phyloP scores from a whole-genome alignment of 1,140 invertebrate species.

The Popillia japonica region DNA sequence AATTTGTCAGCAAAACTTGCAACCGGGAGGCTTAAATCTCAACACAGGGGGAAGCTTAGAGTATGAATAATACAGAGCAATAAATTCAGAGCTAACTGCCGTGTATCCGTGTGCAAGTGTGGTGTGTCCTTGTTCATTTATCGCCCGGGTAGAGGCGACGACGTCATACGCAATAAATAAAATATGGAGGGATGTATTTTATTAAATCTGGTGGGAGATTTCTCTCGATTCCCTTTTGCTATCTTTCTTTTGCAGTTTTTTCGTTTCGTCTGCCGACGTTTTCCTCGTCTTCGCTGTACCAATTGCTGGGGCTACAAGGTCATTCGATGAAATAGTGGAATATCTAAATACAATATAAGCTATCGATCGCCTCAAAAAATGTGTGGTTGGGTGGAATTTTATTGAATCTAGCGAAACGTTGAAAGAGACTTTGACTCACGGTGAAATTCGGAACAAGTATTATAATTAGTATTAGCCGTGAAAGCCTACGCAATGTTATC shows the following conservation, averaged over 20 bases:
- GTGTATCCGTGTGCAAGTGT: not conserved
- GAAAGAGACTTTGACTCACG: too few relatives aligned
- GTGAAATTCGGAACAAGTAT: too few relatives aligned
- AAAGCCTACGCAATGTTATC: too few relatives aligned
- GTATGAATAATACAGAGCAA: slow-evolving; percentile 39
- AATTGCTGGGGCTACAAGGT: too few relatives aligned
- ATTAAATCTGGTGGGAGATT: slow-evolving; percentile 14
- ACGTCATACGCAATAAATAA: slow-evolving; percentile 32
- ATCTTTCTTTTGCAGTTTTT: slow-evolving; percentile 1
- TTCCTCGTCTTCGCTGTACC: too few relatives aligned
- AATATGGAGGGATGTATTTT: slow-evolving; percentile 13
- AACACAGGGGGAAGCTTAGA: slow-evolving; percentile 33
- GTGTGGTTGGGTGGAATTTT: too few relatives aligned
- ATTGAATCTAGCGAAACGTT: too few relatives aligned
- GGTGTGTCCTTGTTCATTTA: slow-evolving; percentile 33
- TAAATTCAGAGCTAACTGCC: slow-evolving; percentile 33
- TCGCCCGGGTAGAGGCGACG: not conserved
- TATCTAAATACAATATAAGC: too few relatives aligned
- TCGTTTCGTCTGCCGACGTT: too few relatives aligned
- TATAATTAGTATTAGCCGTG: too few relatives aligned
- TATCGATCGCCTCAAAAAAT: too few relatives aligned
- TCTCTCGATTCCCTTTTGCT: not conserved
- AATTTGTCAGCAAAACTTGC: slow-evolving; percentile 37
- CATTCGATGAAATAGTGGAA: too few relatives aligned
- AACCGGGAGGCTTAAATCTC: slow-evolving; percentile 35